Base-by-base conservation (phyloP, 2,113 vertebrate genomes). In the Laterallus jamaicensis region DNA sequence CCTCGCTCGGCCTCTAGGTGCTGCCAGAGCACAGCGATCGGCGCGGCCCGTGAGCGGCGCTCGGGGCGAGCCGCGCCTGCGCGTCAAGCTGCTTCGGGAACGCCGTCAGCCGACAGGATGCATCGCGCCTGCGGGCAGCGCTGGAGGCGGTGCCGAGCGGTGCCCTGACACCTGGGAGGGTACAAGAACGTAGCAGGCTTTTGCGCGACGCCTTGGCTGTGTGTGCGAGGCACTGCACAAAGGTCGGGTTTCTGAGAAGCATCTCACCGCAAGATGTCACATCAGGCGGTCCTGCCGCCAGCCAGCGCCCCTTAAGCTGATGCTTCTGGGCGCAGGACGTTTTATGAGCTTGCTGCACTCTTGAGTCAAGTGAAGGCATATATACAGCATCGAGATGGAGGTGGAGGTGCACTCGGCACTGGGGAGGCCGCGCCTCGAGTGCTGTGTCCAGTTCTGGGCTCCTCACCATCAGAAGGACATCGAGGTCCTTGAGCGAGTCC, bases 1-100 rank as follows among this genome's bases (percentile, higher is more conserved):
- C 92, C 42, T 9, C 25, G 7, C 7, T 77, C 21, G 76, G 87
- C 94, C 93, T 90, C 88, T 96, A 94, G 94, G 90, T 92, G 96
- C 56, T 96, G 25, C 93, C 68, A 18, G 39, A 78, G 14, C 9
- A 63, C 94, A 82, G 6, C 59, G 9, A 2, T 88, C 44, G 16
- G 17, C 44, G 44, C 44, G 44, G 44, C 44, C 44, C 44, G 17
- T 47, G 44, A 9, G 44, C 44, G 42, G 42, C 42, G 15, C 42
- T 44, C 42, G 42, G 15, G 42, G 42, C 42, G 15, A 44, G 42
- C 42, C 17, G 44, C 18, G 44, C 44, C 44, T 18, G 44, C 17
- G 44, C 44, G 44, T 47, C 17, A 6, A 47, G 9, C 44, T 47
- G 44, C 44, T 47, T 47, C 44, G 16, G 44, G 44, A 19, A 15